Evolutionary conservation across 2,888 invertebrate species (phyloP), one percentile per base, ranked within the genome.

Genomic region (Campoplex capitator): DNA sequence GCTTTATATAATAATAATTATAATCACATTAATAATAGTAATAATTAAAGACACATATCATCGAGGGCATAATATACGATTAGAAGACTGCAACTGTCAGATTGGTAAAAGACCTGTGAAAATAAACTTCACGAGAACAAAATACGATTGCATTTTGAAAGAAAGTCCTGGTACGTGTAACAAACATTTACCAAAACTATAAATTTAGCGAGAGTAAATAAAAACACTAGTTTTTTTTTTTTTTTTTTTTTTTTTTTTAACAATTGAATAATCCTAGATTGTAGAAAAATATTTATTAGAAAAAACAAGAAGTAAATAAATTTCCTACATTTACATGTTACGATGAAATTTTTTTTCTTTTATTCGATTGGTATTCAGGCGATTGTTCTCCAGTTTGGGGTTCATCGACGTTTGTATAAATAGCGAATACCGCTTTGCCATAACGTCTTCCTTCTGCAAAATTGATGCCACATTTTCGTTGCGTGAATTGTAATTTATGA

Each of bases 401-500:
- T 38, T 38, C 67, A 38, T 75, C 65, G 32, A 58, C 70, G 51
- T 85, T 73, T 56, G n/a, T 85, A 67, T 73, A 68, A 80, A 93
- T 90, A 54, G 88, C 82, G 83, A 93, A 93, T 51, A 91, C 83
- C 51, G 92, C 91, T 90, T 93, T 94, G 54, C 93, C 93, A 68
- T 87, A 90, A 73, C 92, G 90, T 89, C 94, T 92, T 75, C 92
- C 92, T 88, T 93, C 94, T 94, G 78, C 56, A 92, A 91, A 81
- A 8, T 76, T 58, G 16, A 79, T 7, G 32, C 13, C 7, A 58
- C 62, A 16, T 32, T 16, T 16, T 51, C 6, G 32, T 16, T 32
- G 1, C 32, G 6, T 4, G 6, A 32, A 54, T 73, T 28, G 23
- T 42, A 45, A 70, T 45, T 35, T 76, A 38, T 32, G 13, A 16